Base-by-base conservation (phyloP, 2,113 vertebrate genomes). In the Pseudorhombus dupliciocellatus region DNA sequence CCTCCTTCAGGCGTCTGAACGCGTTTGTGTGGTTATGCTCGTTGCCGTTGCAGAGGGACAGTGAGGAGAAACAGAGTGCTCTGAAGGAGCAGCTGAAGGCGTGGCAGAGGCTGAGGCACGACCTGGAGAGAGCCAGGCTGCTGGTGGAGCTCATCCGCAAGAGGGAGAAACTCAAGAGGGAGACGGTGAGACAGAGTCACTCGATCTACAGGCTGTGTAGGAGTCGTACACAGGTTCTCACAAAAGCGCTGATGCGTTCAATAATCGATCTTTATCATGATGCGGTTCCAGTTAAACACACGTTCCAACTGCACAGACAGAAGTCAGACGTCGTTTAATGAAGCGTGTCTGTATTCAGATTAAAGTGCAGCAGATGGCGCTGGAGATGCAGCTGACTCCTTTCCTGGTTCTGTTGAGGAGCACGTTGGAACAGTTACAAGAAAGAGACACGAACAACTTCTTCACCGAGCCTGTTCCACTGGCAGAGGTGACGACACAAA, bases 51-150 rank as follows among this genome's bases (percentile, higher is more conserved):
- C 94, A 98, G 97, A 94, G 94, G 88, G 98, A 99, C 82, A 93
- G 93, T 1, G 97, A 96, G 87, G 98, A 99, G 92, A 98, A 99
- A 80, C 97, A 96, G 54, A 93, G 93, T 55, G 94, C 95, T 56
- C 86, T 99, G 72, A 99, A 99, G 90, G 98, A 99, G 89, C 97
- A 99, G 91, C 94, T 98, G 68, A 99, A 99, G 87, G 98, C 97
- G 1, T 99, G 97, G 98, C 98, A 99, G 92, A 93, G 97, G 68
- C 95, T 99, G 66, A 92, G 98, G 79, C 98, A 99, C 18, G 98
- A 99, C 92, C 93, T 99, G 31, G 98, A 99, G 91, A 94, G 98
- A 58, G 98, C 97, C 16, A 93, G 98, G 84, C 94, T 99, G 37
- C 91, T 99, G 86, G 98, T 99, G 85, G 98, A 99, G 88, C 94